Evolutionary conservation across 2,888 invertebrate species (phyloP).

Genomic region (Hypomecis punctinalis): DNA sequence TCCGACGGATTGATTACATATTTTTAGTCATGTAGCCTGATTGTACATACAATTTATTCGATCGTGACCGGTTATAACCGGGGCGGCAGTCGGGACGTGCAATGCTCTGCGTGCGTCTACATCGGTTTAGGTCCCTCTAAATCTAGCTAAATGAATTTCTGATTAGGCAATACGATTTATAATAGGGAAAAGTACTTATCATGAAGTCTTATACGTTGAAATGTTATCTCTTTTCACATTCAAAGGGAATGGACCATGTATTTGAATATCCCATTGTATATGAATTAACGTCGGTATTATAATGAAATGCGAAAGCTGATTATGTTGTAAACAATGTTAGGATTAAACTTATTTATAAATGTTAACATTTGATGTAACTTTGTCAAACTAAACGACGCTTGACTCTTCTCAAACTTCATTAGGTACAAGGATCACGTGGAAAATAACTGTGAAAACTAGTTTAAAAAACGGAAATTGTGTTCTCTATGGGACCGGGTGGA

Average conservation of each 20-base stretch:
- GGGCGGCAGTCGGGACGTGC: background rate
- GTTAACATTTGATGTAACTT: background rate
- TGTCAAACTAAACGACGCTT: background rate
- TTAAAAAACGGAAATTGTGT: background rate
- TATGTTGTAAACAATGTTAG: no score
- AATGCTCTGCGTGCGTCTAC: conserved; percentile 1
- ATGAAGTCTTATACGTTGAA: conserved; percentile 5
- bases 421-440: background rate
- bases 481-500: background rate
- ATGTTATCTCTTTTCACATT: conserved; percentile 2
- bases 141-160: conserved; percentile 27
- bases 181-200: conserved; percentile 21
- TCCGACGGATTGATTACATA: no score
- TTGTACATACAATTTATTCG: conserved; percentile 3
- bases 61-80: background rate
- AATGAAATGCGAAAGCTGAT: no score
- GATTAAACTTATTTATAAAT: background rate
- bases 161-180: conserved; percentile 12
- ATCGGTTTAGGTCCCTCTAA: conserved; percentile 2
- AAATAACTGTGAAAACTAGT: background rate
- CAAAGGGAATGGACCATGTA: background rate
- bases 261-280: no score
- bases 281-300: no score
- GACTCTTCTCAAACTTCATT: background rate
- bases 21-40: no score